These are phyloP conservation scores for Ichneumoninae sp. DNA, from an alignment of 2,888 invertebrate species.

Conservation along the genomic window DNA sequence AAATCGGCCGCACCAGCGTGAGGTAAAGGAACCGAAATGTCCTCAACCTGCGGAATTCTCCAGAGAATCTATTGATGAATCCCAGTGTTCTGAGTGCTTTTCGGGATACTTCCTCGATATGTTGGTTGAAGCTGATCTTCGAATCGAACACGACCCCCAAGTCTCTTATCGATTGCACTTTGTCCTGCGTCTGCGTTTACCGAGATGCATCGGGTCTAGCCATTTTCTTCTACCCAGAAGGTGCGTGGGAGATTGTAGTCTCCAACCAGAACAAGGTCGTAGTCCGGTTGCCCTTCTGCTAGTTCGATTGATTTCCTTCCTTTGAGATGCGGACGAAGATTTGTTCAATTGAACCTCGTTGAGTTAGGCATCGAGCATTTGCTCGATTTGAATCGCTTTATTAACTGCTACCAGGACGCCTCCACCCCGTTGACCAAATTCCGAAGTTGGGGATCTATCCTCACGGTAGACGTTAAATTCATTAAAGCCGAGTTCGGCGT, in stretches of 20 bases:
- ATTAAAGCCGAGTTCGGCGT: slow-evolving; percentile 9
- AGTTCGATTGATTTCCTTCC: not conserved
- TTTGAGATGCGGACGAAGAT: not conserved
- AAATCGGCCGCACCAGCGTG: too few species aligned
- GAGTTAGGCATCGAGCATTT: too few species aligned
- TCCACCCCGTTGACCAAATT: not conserved
- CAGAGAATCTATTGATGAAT: not conserved
- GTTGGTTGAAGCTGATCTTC: not conserved
- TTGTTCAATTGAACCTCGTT: not conserved
- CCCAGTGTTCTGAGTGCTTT: not conserved
- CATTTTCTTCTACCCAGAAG: not conserved
- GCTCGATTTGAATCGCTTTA: not conserved
- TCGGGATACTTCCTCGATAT: not conserved
- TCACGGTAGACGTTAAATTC: not conserved
- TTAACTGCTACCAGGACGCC: not conserved
- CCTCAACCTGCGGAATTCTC: too few species aligned
- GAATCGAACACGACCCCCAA: not conserved
- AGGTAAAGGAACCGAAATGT: too few species aligned
- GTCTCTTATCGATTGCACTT: not conserved
- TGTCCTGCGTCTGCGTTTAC: not conserved
- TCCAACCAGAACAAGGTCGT: not conserved
- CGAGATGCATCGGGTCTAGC: not conserved
- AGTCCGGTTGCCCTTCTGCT: not conserved
- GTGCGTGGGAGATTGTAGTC: slow-evolving; percentile 7
- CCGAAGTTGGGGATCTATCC: not conserved